Percentiles rank a stretch among this genome's conserved stretches.
Evolutionary conservation across 1,140 invertebrate genomes (phyloP).

Genomic region (Medauroidea extradentata): DNA sequence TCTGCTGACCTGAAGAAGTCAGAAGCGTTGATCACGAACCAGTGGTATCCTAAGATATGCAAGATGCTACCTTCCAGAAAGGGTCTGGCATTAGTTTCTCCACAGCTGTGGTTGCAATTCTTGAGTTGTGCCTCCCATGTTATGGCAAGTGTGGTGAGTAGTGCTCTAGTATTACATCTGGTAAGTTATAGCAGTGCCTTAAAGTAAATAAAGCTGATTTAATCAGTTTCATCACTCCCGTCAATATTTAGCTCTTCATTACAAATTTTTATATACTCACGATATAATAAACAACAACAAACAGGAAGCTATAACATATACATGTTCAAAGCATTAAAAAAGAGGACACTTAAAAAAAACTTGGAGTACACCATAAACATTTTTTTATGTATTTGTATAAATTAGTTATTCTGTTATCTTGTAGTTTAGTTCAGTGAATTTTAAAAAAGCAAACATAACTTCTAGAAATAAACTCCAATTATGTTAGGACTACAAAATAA

Average conservation of each 20-base stretch:
- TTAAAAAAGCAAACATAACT: no score
- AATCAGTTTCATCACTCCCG: no score
- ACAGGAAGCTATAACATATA: background rate
- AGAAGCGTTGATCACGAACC: background rate
- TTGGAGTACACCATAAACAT: no score
- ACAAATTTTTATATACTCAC: background rate
- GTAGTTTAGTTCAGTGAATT: no score
- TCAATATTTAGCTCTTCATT: background rate
- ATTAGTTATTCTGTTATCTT: no score
- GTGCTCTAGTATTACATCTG: background rate
- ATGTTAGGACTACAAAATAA: no score
- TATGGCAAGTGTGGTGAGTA: constrained; percentile 1
- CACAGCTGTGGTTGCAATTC: background rate
- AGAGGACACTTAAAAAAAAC: no score
- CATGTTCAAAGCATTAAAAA: no score
- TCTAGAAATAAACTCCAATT: no score
- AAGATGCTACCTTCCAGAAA: background rate
- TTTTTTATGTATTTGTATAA: no score
- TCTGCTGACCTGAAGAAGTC: constrained; percentile 1
- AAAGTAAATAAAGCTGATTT: no score
- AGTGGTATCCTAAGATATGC: constrained; percentile 1
- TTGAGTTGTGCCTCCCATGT: constrained; percentile 6
- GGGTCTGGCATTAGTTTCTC: background rate
- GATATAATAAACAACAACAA: background rate
- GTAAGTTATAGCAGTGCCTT: background rate